Evolutionary conservation across 2,113 vertebrate species (phyloP).

Genomic region (Asarcornis scutulata): DNA sequence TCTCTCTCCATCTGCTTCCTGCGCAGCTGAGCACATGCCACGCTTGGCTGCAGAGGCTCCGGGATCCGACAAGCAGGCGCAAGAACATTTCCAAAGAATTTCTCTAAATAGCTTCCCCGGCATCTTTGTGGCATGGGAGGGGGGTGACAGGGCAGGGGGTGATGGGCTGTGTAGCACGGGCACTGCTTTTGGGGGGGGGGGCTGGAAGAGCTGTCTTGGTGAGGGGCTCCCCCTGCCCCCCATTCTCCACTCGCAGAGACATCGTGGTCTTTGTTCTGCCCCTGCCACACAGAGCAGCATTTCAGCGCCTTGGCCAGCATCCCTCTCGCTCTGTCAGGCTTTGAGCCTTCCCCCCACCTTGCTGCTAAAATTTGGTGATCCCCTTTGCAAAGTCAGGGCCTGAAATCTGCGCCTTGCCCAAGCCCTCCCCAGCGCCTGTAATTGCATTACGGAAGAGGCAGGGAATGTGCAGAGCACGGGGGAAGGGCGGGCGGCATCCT

Average conservation of each 20-base stretch:
- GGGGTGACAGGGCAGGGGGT: not conserved
- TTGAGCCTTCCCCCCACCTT: not conserved
- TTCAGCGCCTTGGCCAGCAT: not conserved
- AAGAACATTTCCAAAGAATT: conserved; percentile 7
- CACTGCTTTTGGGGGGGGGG: not conserved
- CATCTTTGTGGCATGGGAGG: not conserved
- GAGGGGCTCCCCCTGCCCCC: not conserved
- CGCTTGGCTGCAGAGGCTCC: not conserved
- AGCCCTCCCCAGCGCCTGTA: not conserved
- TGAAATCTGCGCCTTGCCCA: not conserved
- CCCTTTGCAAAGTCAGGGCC: not conserved
- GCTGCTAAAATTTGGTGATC: not conserved
- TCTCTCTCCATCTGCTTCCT: conserved; percentile 52
- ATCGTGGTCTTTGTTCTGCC: not conserved
- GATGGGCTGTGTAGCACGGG: not conserved
- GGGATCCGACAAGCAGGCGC: not conserved
- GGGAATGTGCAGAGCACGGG: not conserved
- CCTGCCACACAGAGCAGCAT: not conserved
- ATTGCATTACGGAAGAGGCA: not conserved
- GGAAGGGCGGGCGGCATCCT: conserved; percentile 3
- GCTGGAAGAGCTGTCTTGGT: not conserved
- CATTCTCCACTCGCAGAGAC: not conserved
- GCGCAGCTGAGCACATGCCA: conserved; percentile 18
- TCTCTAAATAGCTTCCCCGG: conserved; percentile 11
- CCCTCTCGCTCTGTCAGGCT: rapidly evolving